These are phyloP conservation scores for Otus sunia DNA, from an alignment of 2,113 vertebrate species.

Conservation along the genomic window DNA sequence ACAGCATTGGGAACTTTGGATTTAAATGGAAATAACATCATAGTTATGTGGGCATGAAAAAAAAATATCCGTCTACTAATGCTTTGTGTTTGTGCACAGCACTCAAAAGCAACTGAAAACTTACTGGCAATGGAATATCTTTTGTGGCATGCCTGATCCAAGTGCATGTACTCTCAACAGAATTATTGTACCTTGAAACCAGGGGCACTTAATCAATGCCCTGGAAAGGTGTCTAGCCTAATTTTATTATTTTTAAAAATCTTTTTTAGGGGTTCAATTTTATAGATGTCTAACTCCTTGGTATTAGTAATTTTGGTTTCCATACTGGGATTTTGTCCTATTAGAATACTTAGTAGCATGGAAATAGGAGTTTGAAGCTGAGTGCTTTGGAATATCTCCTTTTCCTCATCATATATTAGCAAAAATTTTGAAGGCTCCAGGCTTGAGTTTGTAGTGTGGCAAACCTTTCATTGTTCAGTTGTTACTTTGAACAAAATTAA, in stretches of 20 bases:
- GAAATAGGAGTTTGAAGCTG: neutral
- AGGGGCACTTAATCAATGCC: neutral
- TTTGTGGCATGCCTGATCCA: neutral
- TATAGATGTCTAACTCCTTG: neutral
- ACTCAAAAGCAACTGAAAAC: neutral
- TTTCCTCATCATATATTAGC: neutral
- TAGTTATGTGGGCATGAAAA: neutral
- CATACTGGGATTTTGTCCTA: neutral
- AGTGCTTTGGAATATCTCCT: neutral
- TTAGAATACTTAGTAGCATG: neutral
- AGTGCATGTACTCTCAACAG: neutral
- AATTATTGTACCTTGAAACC: neutral
- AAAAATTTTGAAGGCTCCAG: neutral
- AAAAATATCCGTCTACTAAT: neutral
- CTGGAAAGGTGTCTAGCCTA: neutral
- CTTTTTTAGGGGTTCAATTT: neutral
- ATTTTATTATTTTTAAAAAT: neutral
- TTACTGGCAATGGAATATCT: neutral
- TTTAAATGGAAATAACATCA: neutral
- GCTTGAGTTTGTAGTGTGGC: fast-evolving
- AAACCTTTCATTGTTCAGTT: neutral
- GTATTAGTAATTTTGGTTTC: neutral
- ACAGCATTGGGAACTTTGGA: neutral
- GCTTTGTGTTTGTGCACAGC: neutral
- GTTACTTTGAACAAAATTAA: neutral